Evolutionary conservation across 2,888 invertebrate genomes (phyloP), one percentile per base, ranked within the genome.

Genomic region (Yponomeuta malinellus): DNA sequence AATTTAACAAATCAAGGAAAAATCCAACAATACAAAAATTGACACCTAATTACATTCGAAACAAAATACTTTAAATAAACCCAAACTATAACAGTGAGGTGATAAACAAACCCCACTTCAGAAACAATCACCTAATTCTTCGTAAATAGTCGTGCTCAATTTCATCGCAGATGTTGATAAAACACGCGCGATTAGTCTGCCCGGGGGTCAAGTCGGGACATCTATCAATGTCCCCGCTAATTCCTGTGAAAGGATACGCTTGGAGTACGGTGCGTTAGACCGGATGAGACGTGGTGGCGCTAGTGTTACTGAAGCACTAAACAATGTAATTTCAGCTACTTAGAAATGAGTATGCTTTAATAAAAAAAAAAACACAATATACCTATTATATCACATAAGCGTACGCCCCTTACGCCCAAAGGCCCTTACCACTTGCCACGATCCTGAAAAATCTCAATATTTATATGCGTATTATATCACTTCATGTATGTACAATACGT

Each of bases 191-290:
- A 72, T 72, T 76, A 74, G 72, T 71, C 74, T 74, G 78, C 75
- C 77, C 76, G 77, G 65, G 74, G 74, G 73, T 73, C 70, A 73
- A 73, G 74, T 73, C 76, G 71, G 76, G 75, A 76, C 80, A 81
- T 82, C 81, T 74, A 81, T 82, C 82, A 81, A 78, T 76, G 82
- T 82, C 81, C 73, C 75, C 74, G 79, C 81, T 82, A 82, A 82
- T 82, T 82, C 82, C 79, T 78, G 78, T 74, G 75, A 76, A 75
- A 75, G 78, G 75, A 77, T 78, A 77, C 79, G 82, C 15, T 33
- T 15, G 5, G 12, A 15, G 67, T 33, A n/a, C 37, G 37, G n/a
- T 5, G 6, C 4, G 4, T 37, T 66, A n/a, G 43, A 12, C 4
- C 0, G 67, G 15, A 12, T 5, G n/a, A 43, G 15, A 37, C 5